phyloP scores from a whole-genome alignment of 2,797 vertebrate genomes.

The Benthosema pterotum region DNA sequence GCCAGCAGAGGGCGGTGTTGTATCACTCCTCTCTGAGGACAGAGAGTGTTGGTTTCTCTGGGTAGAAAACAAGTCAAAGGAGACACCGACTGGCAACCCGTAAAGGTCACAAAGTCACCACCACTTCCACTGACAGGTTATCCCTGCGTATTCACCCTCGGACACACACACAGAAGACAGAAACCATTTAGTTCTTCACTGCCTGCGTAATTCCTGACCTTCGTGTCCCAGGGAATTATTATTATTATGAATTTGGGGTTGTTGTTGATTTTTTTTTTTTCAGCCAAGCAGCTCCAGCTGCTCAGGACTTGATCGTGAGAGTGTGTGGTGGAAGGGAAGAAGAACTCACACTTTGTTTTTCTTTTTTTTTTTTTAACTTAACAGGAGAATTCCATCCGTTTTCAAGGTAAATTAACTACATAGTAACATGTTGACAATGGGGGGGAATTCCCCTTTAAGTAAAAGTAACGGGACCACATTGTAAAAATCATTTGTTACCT shows the following conservation, averaged over 20 bases:
- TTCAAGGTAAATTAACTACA: no score
- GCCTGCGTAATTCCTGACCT: constrained; percentile 30
- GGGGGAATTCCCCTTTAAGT: no score
- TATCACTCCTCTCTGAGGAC: neutral
- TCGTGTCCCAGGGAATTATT: constrained; percentile 29
- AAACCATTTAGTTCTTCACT: constrained; percentile 56
- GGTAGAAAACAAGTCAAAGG: constrained; percentile 35
- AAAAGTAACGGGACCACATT: no score
- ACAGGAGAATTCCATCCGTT: no score
- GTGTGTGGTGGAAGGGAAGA: neutral
- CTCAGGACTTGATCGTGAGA: constrained; percentile 58
- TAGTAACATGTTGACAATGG: no score
- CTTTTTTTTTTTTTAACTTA: no score
- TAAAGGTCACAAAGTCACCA: constrained; percentile 49
- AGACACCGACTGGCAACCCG: constrained; percentile 20
- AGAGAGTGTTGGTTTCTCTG: neutral
- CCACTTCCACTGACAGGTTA: constrained; percentile 42
- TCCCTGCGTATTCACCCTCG: constrained; percentile 34
- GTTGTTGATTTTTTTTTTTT: neutral
- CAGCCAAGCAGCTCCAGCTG: constrained; percentile 25
- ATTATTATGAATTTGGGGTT: no score
- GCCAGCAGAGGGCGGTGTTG: constrained; percentile 67
- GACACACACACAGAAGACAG: constrained; percentile 54
- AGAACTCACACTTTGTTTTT: no score
- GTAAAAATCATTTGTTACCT: no score